phyloP scores from a whole-genome alignment of 2,113 vertebrate species.

The Mustela lutreola region DNA sequence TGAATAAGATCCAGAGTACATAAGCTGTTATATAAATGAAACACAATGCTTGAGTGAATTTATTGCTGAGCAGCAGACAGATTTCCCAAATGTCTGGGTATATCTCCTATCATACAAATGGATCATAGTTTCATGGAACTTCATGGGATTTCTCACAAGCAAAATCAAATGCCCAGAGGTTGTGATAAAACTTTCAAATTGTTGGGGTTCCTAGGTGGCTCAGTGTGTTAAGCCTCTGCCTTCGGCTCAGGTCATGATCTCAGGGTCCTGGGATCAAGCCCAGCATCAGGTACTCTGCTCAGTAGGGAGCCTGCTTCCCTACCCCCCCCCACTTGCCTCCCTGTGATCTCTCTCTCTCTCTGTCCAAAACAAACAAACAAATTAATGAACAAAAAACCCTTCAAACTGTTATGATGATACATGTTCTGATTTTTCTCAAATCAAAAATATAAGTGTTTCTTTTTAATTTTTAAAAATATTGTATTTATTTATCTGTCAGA shows the following conservation, averaged over 20 bases:
- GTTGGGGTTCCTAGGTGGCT: neutral
- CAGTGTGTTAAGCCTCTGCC: too few relatives aligned
- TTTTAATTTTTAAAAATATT: too few relatives aligned
- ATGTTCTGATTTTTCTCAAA: neutral
- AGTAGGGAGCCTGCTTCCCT: too few relatives aligned
- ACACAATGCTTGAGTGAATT: neutral
- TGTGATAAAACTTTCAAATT: neutral
- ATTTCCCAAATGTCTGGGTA: neutral
- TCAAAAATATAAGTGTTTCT: neutral
- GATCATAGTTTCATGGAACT: neutral
- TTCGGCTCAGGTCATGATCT: too few relatives aligned
- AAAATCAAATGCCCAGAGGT: neutral
- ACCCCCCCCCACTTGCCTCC: too few relatives aligned
- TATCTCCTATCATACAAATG: neutral
- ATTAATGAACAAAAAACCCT: too few relatives aligned
- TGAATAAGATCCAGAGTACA: neutral
- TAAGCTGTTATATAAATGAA: conserved; percentile 18
- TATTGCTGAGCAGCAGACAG: neutral
- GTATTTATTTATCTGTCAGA: too few relatives aligned
- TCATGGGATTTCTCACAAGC: neutral
- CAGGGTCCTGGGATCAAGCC: too few relatives aligned
- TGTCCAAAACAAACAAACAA: too few relatives aligned
- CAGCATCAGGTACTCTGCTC: too few relatives aligned
- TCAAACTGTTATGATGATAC: neutral
- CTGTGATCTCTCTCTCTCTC: too few relatives aligned